Evolutionary conservation across 2,113 vertebrate genomes (phyloP).

Genomic region (Symphodus melops): DNA sequence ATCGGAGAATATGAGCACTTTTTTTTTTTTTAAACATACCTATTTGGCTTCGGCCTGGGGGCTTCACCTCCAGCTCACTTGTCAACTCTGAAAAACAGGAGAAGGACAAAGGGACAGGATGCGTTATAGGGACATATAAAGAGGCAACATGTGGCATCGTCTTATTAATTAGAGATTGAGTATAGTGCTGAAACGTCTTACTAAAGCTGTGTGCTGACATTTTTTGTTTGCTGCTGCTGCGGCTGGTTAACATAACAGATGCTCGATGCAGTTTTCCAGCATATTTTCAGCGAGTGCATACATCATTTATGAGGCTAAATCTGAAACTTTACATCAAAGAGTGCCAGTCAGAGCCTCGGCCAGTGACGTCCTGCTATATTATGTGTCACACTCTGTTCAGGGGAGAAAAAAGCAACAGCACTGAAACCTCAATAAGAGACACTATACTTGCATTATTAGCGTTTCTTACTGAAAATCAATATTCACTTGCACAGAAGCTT

Average conservation of each 20-base stretch:
- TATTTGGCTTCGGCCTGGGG: constrained; percentile 77
- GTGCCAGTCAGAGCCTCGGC: neutral
- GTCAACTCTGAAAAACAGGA: constrained; percentile 80
- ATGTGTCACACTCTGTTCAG: neutral
- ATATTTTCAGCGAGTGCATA: constrained; percentile 33
- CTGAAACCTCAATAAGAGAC: constrained; percentile 23
- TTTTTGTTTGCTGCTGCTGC: constrained; percentile 28
- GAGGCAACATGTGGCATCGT: neutral
- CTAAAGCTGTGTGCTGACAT: constrained; percentile 14
- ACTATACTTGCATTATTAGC: constrained; percentile 21
- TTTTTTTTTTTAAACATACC: constrained; percentile 73
- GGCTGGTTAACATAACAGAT: constrained; percentile 38
- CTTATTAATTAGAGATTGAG: neutral
- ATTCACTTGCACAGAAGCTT: constrained; percentile 11
- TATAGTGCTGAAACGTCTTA: constrained; percentile 1
- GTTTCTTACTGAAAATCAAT: constrained; percentile 33
- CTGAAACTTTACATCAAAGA: constrained; percentile 61
- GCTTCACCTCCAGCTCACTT: constrained; percentile 78
- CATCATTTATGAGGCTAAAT: constrained; percentile 62
- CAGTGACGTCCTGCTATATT: constrained; percentile 5
- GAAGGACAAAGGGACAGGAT: neutral
- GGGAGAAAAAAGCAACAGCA: neutral
- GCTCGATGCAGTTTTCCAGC: constrained; percentile 39
- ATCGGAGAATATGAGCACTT: no score
- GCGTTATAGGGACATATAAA: neutral